Conservation (phyloP, 2,888 invertebrate species). For the Globia sparganii region DNA sequence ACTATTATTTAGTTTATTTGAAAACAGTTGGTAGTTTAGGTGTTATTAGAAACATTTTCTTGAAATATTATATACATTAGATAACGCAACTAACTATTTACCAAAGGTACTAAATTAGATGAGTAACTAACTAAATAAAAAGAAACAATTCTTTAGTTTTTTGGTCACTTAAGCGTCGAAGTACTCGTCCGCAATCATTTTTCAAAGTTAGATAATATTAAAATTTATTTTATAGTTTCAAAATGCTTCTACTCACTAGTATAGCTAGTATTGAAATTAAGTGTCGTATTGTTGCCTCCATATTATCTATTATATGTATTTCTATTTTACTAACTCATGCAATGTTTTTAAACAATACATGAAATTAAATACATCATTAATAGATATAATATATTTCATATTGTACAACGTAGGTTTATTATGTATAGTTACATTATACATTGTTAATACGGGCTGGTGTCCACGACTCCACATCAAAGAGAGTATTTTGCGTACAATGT, state of each 20-base stretch:
- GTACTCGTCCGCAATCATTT: no score
- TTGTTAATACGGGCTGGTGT: neutral
- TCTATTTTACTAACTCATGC: neutral
- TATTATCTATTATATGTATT: neutral
- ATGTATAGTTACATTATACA: neutral
- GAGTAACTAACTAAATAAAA: no score
- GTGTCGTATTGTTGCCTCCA: neutral
- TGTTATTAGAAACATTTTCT: no score
- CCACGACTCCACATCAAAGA: no score
- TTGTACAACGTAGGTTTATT: neutral
- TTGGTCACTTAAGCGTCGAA: no score
- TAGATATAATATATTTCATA: neutral
- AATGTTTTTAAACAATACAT: neutral
- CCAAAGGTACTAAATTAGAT: no score
- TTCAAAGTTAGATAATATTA: neutral
- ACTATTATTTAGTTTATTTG: neutral
- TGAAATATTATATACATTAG: no score
- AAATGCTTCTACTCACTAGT: neutral
- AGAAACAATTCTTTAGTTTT: no score
- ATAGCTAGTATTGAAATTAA: neutral
- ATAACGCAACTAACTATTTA: no score
- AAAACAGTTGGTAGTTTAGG: neutral
- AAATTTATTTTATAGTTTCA: neutral
- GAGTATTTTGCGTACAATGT: neutral
- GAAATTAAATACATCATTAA: neutral